Evolutionary conservation across 2,888 invertebrate genomes (phyloP).

Genomic region (Brachypterus glaber): DNA sequence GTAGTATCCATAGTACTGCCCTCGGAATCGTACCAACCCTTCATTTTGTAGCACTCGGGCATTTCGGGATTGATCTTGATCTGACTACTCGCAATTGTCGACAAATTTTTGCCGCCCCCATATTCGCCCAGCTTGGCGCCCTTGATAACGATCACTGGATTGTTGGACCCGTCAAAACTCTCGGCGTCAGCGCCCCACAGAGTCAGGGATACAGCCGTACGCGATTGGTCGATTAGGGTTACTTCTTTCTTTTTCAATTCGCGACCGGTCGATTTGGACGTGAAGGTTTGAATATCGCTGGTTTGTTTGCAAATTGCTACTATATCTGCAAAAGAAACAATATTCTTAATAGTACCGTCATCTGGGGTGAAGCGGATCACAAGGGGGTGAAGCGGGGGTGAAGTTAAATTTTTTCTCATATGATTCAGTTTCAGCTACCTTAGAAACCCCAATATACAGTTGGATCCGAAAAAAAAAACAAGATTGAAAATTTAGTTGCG

Average conservation of each 20-base stretch:
- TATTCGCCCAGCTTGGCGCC: constrained; percentile 80
- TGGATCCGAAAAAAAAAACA: no score
- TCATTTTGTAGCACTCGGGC: constrained; percentile 71
- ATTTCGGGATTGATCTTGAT: constrained; percentile 82
- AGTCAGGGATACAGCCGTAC: constrained; percentile 67
- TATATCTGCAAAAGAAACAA: constrained; percentile 54
- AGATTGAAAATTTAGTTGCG: no score
- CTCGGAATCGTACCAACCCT: constrained; percentile 86
- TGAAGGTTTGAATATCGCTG: constrained; percentile 62
- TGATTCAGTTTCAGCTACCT: no score
- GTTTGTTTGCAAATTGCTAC: constrained; percentile 76
- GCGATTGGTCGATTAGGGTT: constrained; percentile 74
- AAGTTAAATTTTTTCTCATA: no score
- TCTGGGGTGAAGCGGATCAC: no score
- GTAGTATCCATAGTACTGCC: constrained; percentile 54
- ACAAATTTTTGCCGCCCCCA: constrained; percentile 67
- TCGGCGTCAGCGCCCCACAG: constrained; percentile 89
- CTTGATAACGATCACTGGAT: constrained; percentile 81
- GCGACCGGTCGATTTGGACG: constrained; percentile 63
- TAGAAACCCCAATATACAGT: no score
- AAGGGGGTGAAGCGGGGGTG: no score
- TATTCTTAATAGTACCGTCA: no score
- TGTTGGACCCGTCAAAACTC: constrained; percentile 63
- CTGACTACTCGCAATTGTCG: constrained; percentile 47
- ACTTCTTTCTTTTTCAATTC: constrained; percentile 87